Percentiles rank a stretch among this genome's conserved stretches.
Conservation (phyloP, 2,113 vertebrate genomes). For the Ptilorrhoa leucosticta region DNA sequence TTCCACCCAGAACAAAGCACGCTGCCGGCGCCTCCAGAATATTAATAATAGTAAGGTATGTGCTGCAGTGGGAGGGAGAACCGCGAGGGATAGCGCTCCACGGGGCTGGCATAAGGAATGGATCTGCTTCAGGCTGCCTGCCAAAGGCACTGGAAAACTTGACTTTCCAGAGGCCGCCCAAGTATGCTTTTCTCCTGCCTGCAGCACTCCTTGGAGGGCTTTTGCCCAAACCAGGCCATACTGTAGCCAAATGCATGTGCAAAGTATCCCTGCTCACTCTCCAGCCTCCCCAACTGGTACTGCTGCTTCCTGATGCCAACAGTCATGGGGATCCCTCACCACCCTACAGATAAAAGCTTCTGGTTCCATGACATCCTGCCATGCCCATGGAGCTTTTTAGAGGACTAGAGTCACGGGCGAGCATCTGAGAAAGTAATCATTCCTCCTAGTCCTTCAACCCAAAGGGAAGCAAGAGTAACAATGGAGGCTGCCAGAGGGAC, state of each 20-base stretch:
- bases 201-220: neutral
- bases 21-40: neutral
- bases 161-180: neutral
- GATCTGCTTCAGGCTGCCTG: constrained; percentile 18
- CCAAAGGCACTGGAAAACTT: constrained; percentile 24
- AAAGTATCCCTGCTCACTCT: neutral
- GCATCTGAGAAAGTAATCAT: neutral
- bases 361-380: neutral
- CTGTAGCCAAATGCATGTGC: neutral
- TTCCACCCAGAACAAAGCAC: neutral
- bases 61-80: neutral
- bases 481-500: neutral
- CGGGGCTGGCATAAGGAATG: neutral
- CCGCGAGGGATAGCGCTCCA: neutral
- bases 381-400: neutral
- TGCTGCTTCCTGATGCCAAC: neutral
- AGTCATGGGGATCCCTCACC: neutral
- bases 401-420: fast-evolving
- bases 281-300: neutral
- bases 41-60: constrained; percentile 51
- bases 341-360: neutral
- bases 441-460: neutral
- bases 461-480: neutral
- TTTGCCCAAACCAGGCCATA: neutral
- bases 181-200: neutral